Conservation (phyloP, 2,888 invertebrate genomes). For the Tanypteryx hageni region DNA sequence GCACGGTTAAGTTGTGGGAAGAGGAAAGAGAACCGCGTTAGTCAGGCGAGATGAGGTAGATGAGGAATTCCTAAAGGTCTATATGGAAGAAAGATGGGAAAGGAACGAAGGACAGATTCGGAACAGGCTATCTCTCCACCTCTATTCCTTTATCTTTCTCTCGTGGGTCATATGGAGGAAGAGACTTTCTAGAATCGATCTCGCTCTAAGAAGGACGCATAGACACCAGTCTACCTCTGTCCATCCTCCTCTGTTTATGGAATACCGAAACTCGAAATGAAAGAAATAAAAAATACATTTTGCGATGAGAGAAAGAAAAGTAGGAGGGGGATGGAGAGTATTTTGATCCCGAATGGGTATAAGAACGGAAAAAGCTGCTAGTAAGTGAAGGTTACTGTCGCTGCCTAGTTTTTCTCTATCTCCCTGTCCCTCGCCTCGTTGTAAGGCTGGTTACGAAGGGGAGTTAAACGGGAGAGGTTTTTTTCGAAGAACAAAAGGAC, state of each 20-base stretch:
- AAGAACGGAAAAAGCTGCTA: too few relatives aligned
- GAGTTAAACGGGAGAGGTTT: slow-evolving; percentile 8
- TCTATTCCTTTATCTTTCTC: neutral
- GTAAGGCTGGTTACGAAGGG: neutral
- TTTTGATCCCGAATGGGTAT: too few relatives aligned
- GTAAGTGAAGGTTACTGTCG: too few relatives aligned
- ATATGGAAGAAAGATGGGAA: neutral
- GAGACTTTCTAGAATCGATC: too few relatives aligned
- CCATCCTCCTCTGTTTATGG: too few relatives aligned
- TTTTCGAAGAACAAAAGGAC: slow-evolving; percentile 5
- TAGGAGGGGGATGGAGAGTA: too few relatives aligned
- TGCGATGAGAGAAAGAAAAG: too few relatives aligned
- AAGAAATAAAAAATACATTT: too few relatives aligned
- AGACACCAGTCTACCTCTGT: too few relatives aligned
- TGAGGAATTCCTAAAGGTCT: neutral
- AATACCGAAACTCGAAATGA: too few relatives aligned
- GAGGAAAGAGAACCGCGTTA: neutral
- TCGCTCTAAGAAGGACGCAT: too few relatives aligned
- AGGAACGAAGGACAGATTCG: neutral
- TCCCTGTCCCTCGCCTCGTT: neutral
- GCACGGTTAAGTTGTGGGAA: neutral
- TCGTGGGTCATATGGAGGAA: too few relatives aligned
- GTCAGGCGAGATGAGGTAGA: neutral
- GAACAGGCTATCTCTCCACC: neutral
- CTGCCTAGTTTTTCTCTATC: neutral